Conservation (phyloP, 2,888 invertebrate genomes). For the Tortrix viridana region DNA sequence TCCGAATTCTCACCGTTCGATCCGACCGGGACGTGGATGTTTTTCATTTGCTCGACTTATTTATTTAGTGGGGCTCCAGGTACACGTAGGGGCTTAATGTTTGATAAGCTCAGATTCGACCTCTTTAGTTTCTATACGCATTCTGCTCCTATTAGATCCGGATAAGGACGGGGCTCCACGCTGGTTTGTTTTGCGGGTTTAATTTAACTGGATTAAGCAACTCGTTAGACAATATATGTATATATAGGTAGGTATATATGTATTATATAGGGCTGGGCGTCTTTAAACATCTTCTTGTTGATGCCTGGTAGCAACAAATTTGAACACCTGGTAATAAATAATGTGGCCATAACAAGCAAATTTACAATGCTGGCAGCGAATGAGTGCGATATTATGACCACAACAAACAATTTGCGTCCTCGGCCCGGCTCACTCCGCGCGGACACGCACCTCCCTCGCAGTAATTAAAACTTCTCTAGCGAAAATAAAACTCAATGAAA, state of each 20-base stretch:
- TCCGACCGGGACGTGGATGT: constrained; percentile 67
- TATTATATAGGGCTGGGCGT: background rate
- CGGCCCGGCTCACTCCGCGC: constrained; percentile 55
- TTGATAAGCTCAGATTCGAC: constrained; percentile 78
- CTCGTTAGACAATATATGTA: constrained; percentile 18
- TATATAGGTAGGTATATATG: background rate
- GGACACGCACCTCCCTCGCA: constrained; percentile 57
- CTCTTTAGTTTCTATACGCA: constrained; percentile 70
- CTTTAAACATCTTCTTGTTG: background rate
- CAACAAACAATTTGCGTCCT: constrained; percentile 69
- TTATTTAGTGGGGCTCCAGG: constrained; percentile 76
- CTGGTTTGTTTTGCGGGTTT: constrained; percentile 40
- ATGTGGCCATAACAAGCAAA: constrained; percentile 58
- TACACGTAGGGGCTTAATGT: constrained; percentile 71
- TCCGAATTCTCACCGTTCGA: constrained; percentile 77
- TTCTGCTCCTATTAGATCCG: constrained; percentile 60
- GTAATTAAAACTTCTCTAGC: constrained; percentile 75
- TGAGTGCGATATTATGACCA: constrained; percentile 65
- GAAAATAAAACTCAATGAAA: constrained; percentile 75
- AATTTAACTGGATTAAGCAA: constrained; percentile 27
- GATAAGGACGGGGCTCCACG: constrained; percentile 53
- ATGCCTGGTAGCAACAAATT: constrained; percentile 45
- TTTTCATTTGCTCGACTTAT: constrained; percentile 79
- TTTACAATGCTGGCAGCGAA: constrained; percentile 56
- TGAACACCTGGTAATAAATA: constrained; percentile 56